Evolutionary conservation across 2,113 vertebrate species (phyloP).

Genomic region (Nansenia antarctica): DNA sequence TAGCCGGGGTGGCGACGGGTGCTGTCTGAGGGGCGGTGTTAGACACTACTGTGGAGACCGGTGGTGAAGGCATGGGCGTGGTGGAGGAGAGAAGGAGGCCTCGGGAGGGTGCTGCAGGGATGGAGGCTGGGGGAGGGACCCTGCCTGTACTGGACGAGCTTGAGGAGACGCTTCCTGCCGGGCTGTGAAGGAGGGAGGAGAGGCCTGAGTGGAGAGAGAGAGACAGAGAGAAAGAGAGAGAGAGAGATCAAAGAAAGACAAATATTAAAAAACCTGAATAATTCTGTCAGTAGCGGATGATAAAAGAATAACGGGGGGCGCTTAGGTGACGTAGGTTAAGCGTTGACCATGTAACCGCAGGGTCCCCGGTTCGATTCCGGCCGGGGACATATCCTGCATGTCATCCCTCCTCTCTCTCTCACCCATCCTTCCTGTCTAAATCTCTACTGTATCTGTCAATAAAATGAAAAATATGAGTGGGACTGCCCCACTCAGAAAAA

Average conservation of each 20-base stretch:
- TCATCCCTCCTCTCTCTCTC: too few relatives aligned
- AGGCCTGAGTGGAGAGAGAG: conserved; percentile 72
- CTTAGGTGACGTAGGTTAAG: too few relatives aligned
- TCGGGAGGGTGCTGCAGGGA: conserved; percentile 35
- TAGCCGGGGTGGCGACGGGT: conserved; percentile 44
- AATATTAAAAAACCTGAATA: neutral
- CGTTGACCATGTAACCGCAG: too few relatives aligned
- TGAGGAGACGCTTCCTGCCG: conserved; percentile 39
- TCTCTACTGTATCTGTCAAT: too few relatives aligned
- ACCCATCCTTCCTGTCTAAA: too few relatives aligned
- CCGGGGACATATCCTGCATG: too few relatives aligned
- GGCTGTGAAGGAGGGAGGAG: conserved; percentile 77
- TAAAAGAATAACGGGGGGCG: neutral
- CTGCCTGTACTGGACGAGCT: conserved; percentile 45
- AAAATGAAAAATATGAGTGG: too few relatives aligned
- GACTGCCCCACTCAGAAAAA: too few relatives aligned
- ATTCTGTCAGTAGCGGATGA: neutral
- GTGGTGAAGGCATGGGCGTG: conserved; percentile 33
- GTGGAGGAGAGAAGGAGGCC: conserved; percentile 37
- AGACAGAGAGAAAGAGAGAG: neutral
- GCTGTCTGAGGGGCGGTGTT: neutral
- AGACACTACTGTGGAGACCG: neutral
- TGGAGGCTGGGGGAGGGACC: conserved; percentile 33
- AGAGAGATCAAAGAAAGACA: neutral
- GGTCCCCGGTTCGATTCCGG: too few relatives aligned